These are phyloP conservation scores for Apolygus lucorum DNA, from an alignment of 1,140 invertebrate genomes.

Conservation along the genomic window DNA sequence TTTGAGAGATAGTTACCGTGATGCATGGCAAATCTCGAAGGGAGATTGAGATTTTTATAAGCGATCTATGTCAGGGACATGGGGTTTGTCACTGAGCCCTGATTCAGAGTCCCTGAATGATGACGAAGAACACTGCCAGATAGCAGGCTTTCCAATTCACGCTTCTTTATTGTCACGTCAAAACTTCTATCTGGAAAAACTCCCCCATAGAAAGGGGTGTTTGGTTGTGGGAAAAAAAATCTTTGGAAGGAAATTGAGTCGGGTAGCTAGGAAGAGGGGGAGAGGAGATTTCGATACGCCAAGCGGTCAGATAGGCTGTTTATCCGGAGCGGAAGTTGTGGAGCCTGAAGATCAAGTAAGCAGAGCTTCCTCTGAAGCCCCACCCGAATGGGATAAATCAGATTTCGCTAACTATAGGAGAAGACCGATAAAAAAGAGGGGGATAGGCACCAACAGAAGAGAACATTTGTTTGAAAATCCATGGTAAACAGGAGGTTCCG, in stretches of 20 bases:
- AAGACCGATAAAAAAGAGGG: not conserved
- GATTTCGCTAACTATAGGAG: slow-evolving; percentile 6
- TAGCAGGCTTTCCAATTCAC: slow-evolving; percentile 5
- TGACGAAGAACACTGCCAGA: not conserved
- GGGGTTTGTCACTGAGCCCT: not conserved
- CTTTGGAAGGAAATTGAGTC: slow-evolving; percentile 7
- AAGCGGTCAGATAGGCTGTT: slow-evolving; percentile 4
- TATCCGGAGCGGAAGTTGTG: slow-evolving; percentile 12
- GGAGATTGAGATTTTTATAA: slow-evolving; percentile 9
- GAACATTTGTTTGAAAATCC: not conserved
- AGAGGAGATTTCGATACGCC: not conserved
- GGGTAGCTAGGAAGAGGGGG: not conserved
- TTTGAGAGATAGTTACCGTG: no score
- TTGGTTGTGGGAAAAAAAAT: not conserved
- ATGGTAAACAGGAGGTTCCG: not conserved
- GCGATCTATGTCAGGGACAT: not conserved
- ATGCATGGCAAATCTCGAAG: slow-evolving; percentile 7
- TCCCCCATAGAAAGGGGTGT: not conserved
- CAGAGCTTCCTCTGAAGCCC: not conserved
- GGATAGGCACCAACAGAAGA: not conserved
- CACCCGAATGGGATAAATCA: slow-evolving; percentile 2
- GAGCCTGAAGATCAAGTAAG: slow-evolving; percentile 16
- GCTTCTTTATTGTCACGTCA: slow-evolving; percentile 14
- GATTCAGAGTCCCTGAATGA: not conserved
- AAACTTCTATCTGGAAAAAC: not conserved